These are phyloP conservation scores for Neopelma chrysocephalum DNA, from an alignment of 2,797 vertebrate genomes.

Conservation along the genomic window DNA sequence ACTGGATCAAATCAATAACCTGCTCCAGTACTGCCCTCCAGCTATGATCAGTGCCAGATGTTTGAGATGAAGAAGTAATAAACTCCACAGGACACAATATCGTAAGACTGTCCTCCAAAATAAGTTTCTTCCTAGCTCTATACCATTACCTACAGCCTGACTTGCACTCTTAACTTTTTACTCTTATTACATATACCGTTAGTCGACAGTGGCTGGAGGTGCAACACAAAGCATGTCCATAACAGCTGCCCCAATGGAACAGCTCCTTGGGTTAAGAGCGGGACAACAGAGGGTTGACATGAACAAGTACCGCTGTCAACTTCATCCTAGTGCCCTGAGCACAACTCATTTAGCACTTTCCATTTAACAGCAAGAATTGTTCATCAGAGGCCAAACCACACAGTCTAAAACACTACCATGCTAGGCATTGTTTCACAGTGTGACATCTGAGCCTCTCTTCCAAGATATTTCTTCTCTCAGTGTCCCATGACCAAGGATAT, in stretches of 20 bases:
- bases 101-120: neutral
- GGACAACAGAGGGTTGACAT: neutral
- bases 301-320: neutral
- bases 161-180: neutral
- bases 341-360: neutral
- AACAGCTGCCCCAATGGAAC: neutral
- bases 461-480: conserved; percentile 13
- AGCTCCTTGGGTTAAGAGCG: neutral
- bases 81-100: neutral
- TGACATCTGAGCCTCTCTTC: neutral
- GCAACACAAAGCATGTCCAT: neutral
- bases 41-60: neutral
- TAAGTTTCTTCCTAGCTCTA: neutral
- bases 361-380: neutral
- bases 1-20: neutral
- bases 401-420: neutral
- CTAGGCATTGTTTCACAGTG: conserved; percentile 23
- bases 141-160: neutral
- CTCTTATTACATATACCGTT: neutral
- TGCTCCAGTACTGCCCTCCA: neutral
- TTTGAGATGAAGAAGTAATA: neutral
- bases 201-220: neutral
- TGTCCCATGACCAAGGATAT: neutral
- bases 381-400: conserved; percentile 30
- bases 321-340: neutral